Conservation (phyloP, 2,113 vertebrate genomes). For the Entomyzon cyanotis region DNA sequence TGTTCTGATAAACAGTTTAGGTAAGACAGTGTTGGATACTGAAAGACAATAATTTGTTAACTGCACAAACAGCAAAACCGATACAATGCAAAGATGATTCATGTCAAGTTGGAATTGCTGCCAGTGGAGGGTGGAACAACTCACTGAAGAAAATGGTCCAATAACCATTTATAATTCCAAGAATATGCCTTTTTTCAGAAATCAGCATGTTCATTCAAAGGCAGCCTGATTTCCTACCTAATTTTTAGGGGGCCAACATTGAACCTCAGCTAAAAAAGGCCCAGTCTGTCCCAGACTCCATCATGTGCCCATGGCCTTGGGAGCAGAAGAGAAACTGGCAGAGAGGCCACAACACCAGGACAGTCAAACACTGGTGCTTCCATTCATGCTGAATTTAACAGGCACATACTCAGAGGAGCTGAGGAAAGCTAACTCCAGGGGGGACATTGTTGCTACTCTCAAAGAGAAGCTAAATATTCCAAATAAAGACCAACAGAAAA, state of each 20-base stretch:
- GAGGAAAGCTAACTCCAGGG: background rate
- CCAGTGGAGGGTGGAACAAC: background rate
- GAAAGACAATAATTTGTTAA: background rate
- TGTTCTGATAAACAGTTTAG: background rate
- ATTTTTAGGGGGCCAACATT: background rate
- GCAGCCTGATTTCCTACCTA: background rate
- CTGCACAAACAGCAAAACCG: background rate
- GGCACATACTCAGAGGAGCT: accelerated
- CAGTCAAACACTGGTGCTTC: background rate
- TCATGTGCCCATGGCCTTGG: background rate
- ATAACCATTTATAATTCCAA: background rate
- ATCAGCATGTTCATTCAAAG: background rate
- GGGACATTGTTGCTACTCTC: background rate
- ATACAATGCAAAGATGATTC: background rate
- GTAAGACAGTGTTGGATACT: background rate
- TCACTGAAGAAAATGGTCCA: background rate
- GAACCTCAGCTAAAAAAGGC: background rate
- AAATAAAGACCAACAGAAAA: background rate
- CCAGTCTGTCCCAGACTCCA: background rate
- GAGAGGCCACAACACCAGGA: background rate
- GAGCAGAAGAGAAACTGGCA: background rate
- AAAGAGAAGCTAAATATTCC: background rate
- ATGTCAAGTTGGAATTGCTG: background rate
- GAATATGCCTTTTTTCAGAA: background rate
- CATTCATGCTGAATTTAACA: background rate